phyloP scores from a whole-genome alignment of 2,113 vertebrate genomes.

The Pelodiscus sinensis region DNA sequence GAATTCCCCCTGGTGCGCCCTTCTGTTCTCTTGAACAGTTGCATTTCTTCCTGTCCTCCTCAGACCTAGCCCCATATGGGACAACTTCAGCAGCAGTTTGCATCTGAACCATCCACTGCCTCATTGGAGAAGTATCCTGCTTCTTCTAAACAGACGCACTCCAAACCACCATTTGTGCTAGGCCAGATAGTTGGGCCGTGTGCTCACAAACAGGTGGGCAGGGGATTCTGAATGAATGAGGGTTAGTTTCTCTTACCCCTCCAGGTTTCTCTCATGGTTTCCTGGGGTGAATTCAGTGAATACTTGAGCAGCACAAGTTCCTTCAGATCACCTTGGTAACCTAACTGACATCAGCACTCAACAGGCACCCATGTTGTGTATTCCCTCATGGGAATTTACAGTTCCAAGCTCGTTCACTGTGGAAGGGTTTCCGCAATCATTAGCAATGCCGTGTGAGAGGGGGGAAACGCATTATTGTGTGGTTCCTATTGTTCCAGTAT shows the following conservation, averaged over 20 bases:
- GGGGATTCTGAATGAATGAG: not conserved
- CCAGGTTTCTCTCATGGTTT: not conserved
- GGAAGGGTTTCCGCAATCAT: not conserved
- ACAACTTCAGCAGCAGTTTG: not conserved
- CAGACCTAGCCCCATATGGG: not conserved
- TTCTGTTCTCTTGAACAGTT: not conserved
- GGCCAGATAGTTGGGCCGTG: not conserved
- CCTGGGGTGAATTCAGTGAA: not conserved
- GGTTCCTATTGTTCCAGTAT: not conserved
- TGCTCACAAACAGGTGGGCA: not conserved
- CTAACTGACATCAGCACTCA: not conserved
- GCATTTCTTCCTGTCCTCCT: not conserved
- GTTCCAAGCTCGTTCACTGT: not conserved
- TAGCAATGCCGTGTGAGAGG: not conserved
- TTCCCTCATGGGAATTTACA: not conserved
- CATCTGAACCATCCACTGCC: not conserved
- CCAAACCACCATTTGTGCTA: not conserved
- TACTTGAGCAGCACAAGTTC: not conserved
- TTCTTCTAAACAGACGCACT: not conserved
- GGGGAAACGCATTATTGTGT: not conserved
- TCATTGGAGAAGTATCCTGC: not conserved
- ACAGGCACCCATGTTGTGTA: not conserved
- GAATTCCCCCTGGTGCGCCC: not conserved
- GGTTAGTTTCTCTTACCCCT: not conserved
- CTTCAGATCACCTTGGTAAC: not conserved